Percentiles rank a stretch among this genome's conserved stretches.
phyloP scores from a whole-genome alignment of 2,113 vertebrate genomes.

The Rallus limicola region DNA sequence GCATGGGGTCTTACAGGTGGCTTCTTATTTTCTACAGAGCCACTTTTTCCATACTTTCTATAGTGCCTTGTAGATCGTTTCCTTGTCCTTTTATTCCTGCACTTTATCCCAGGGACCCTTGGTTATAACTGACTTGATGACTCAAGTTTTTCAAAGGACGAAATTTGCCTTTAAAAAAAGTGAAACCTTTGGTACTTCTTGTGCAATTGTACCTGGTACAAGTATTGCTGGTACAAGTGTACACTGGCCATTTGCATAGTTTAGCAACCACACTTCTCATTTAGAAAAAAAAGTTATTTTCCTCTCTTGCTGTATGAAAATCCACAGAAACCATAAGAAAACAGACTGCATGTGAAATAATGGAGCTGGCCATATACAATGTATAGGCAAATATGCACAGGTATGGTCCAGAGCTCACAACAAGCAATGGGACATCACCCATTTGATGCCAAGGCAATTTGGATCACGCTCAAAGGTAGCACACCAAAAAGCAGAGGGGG shows the following conservation, averaged over 20 bases:
- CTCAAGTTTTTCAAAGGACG: neutral
- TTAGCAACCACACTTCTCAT: neutral
- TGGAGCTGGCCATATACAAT: neutral
- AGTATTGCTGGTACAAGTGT: neutral
- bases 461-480: slow-evolving; percentile 26
- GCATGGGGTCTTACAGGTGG: neutral
- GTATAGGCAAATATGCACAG: neutral
- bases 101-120: neutral
- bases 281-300: neutral
- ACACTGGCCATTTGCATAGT: neutral
- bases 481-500: neutral
- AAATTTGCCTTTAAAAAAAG: slow-evolving; percentile 12
- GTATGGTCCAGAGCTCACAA: neutral
- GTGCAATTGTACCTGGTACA: neutral
- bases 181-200: neutral
- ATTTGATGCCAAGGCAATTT: neutral
- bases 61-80: neutral
- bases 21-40: neutral
- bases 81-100: neutral
- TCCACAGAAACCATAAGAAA: slow-evolving; percentile 19
- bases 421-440: neutral
- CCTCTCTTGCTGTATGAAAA: slow-evolving; percentile 28
- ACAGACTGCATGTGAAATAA: neutral
- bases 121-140: neutral
- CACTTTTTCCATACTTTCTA: neutral